phyloP scores from a whole-genome alignment of 1,140 invertebrate species.

The Melitaea cinxia region DNA sequence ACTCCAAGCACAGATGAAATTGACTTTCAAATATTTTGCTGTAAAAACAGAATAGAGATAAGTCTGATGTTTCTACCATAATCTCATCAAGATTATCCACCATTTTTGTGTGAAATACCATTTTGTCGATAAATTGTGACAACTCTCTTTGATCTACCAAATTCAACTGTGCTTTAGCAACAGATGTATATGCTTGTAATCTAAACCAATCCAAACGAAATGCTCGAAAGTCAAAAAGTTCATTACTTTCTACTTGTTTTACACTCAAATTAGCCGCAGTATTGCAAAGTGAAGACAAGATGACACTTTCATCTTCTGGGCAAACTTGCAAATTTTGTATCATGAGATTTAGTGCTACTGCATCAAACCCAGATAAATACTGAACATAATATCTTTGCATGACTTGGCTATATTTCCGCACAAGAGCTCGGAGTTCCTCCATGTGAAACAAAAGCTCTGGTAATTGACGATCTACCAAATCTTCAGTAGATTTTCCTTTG shows the following conservation, averaged over 20 bases:
- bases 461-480: constrained; percentile 95
- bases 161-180: constrained; percentile 90
- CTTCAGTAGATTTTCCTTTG: constrained; percentile 93
- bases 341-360: constrained; percentile 94
- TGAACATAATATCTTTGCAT: constrained; percentile 99
- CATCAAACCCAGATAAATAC: constrained; percentile 97
- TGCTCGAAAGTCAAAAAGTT: constrained; percentile 97
- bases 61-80: constrained; percentile 96
- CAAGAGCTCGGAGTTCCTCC: constrained; percentile 96
- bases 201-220: constrained; percentile 98
- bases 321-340: constrained; percentile 93
- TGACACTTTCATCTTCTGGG: constrained; percentile 97
- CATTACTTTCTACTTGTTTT: constrained; percentile 98
- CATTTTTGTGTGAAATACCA: constrained; percentile 98
- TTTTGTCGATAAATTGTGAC: constrained; percentile 96
- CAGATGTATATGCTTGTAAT: constrained; percentile 96
- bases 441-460: constrained; percentile 99
- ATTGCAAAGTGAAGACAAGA: constrained; percentile 96
- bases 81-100: constrained; percentile 99
- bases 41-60: constrained; percentile 99
- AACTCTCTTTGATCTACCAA: constrained; percentile 94
- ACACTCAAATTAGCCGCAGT: constrained; percentile 93
- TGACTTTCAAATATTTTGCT: constrained; percentile 98
- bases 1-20: constrained; percentile 99
- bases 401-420: constrained; percentile 97